These are phyloP conservation scores for Scaptomyza pallida DNA, from an alignment of 1,140 invertebrate genomes.

Conservation along the genomic window DNA sequence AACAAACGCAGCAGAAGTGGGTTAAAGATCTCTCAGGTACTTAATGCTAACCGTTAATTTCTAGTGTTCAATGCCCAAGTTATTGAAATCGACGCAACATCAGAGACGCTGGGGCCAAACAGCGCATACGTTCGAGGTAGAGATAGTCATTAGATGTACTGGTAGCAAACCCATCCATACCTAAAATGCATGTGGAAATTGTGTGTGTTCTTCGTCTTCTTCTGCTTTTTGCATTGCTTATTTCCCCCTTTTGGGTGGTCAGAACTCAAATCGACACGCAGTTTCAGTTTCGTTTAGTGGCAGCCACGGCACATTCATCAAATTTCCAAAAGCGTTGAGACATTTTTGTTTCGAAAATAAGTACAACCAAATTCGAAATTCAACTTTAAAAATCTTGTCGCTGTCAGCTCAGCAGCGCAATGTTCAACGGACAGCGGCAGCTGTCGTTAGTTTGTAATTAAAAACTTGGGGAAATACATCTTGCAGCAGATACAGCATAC, in stretches of 20 bases:
- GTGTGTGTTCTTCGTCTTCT: constrained; percentile 21
- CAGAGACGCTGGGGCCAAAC: constrained; percentile 77
- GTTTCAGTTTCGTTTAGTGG: constrained; percentile 16
- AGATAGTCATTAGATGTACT: constrained; percentile 55
- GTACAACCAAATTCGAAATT: constrained; percentile 42
- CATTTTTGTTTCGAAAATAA: constrained; percentile 58
- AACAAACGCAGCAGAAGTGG: not conserved
- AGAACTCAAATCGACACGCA: constrained; percentile 11
- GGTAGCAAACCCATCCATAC: not conserved
- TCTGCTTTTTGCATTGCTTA: constrained; percentile 8
- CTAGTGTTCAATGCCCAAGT: constrained; percentile 81
- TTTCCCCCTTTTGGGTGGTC: constrained; percentile 57
- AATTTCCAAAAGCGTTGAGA: constrained; percentile 64
- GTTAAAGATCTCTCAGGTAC: not conserved
- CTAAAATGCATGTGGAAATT: constrained; percentile 45
- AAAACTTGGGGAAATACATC: constrained; percentile 78
- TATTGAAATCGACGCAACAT: constrained; percentile 74
- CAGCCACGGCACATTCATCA: constrained; percentile 71
- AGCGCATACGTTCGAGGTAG: constrained; percentile 75
- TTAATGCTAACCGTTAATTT: constrained; percentile 47
- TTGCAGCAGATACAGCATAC: constrained; percentile 30
- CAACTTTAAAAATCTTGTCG: constrained; percentile 70
- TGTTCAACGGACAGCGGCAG: constrained; percentile 71
- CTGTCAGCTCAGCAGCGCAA: constrained; percentile 64
- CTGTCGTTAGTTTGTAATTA: constrained; percentile 83